These are phyloP conservation scores for Peromyscus polionotus DNA, from an alignment of 2,113 vertebrate genomes.

Conservation along the genomic window DNA sequence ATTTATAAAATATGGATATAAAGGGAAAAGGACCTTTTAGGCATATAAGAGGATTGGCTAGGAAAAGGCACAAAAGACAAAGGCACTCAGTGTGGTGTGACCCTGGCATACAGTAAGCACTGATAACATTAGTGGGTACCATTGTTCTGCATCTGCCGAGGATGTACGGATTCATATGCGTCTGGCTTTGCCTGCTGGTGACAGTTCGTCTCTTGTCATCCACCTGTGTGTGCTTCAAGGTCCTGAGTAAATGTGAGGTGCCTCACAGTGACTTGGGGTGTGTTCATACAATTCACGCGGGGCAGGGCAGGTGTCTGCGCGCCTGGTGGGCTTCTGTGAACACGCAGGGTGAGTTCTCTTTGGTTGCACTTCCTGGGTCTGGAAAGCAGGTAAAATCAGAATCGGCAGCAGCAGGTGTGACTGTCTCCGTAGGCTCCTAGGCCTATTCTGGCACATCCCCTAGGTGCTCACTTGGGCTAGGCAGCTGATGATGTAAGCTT, in stretches of 20 bases:
- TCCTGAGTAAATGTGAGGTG: background rate
- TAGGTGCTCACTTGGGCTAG: background rate
- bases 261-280: background rate
- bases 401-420: background rate
- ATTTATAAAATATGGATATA: background rate
- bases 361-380: background rate
- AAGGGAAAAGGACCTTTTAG: background rate
- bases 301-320: background rate
- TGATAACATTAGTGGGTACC: background rate
- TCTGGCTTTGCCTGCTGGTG: background rate
- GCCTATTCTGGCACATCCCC: background rate
- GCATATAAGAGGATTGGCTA: background rate
- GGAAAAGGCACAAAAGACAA: background rate
- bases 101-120: accelerated
- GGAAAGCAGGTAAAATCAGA: background rate
- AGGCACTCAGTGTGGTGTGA: background rate
- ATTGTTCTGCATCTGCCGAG: background rate
- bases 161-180: background rate
- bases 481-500: background rate
- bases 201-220: background rate
- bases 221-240: background rate
- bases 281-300: accelerated
- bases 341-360: background rate
- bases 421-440: background rate
- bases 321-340: background rate